A percentile compares a stretch with the other conserved stretches of the same genome.
Evolutionary conservation across 2,113 vertebrate species (phyloP).

Genomic region (Phylloscopus trochilus): DNA sequence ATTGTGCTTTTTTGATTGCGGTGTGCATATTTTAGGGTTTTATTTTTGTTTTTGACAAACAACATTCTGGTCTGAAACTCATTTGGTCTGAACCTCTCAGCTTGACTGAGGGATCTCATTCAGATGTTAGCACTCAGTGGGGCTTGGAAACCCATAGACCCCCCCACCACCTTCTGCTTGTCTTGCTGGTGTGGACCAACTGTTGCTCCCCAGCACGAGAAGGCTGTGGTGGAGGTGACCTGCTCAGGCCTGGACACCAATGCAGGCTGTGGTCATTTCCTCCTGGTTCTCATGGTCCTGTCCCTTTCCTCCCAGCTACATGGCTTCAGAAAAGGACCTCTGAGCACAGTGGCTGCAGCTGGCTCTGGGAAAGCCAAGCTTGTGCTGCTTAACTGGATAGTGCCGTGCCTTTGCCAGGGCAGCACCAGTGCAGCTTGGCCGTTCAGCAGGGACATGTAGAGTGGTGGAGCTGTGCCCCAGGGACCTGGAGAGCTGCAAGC

Average conservation of each 20-base stretch:
- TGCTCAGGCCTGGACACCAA: not conserved
- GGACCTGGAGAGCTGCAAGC: not conserved
- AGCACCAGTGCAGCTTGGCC: not conserved
- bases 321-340: not conserved
- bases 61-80: constrained; percentile 6
- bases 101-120: not conserved
- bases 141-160: accelerated
- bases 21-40: constrained; percentile 11
- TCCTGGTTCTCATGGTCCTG: not conserved
- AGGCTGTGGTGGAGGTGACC: not conserved
- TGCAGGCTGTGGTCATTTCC: not conserved
- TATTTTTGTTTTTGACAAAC: constrained; percentile 46
- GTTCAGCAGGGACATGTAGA: accelerated
- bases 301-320: not conserved
- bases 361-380: not conserved
- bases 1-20: constrained; percentile 23
- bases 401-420: not conserved
- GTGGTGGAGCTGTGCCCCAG: not conserved
- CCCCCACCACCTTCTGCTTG: not conserved
- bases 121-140: not conserved
- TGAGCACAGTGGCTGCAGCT: not conserved
- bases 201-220: accelerated
- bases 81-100: not conserved
- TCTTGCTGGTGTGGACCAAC: not conserved
- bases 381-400: not conserved